Percentiles rank a stretch among this genome's conserved stretches.
Evolutionary conservation across 2,888 invertebrate genomes (phyloP).

Genomic region (Tetragonula carbonaria): DNA sequence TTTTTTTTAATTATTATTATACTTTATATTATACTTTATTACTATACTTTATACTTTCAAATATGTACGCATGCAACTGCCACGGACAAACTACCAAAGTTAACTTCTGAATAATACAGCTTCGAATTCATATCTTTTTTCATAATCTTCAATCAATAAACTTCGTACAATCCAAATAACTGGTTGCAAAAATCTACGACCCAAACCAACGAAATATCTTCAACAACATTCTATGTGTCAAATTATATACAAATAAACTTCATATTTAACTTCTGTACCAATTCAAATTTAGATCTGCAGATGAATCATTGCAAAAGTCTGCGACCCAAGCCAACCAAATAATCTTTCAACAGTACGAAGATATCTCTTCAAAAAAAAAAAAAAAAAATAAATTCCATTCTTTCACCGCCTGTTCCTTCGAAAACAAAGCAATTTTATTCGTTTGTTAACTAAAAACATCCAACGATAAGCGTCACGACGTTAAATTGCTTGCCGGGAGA

Average conservation of each 20-base stretch:
- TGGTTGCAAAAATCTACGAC: not conserved
- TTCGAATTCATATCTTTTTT: not conserved
- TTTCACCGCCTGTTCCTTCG: no score
- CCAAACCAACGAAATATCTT: not conserved
- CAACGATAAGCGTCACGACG: not conserved
- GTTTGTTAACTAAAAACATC: not conserved
- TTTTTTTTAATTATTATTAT: no score
- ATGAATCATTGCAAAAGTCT: not conserved
- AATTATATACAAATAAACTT: no score
- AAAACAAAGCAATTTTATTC: not conserved
- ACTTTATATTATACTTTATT: no score
- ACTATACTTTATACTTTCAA: not conserved
- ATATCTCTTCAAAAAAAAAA: not conserved
- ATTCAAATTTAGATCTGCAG: not conserved
- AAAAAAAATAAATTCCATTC: no score
- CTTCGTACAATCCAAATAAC: not conserved
- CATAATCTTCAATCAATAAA: not conserved
- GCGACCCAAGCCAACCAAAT: not conserved
- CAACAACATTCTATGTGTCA: no score
- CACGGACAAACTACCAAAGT: not conserved
- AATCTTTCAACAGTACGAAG: not conserved
- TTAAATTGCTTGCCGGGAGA: not conserved
- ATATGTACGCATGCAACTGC: not conserved
- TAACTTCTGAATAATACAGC: not conserved
- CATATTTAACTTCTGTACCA: not conserved